Conservation (phyloP, 2,888 invertebrate species). For the Nemapogon koenigi region DNA sequence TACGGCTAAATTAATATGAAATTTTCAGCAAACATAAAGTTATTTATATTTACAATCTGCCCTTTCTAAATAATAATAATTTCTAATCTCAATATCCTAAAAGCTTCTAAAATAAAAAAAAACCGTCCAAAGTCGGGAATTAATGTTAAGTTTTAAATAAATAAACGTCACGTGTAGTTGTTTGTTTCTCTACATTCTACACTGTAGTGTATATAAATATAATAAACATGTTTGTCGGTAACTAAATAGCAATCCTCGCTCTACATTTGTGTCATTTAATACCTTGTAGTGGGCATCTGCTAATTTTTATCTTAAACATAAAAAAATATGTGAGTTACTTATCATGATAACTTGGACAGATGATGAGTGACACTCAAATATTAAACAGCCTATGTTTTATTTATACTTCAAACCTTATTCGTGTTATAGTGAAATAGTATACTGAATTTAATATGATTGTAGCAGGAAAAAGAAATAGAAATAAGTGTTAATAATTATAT, state of each 20-base stretch:
- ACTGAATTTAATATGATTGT: neutral
- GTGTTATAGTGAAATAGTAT: neutral
- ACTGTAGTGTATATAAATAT: no score
- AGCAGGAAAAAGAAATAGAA: neutral
- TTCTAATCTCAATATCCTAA: no score
- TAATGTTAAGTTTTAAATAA: no score
- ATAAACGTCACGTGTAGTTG: no score
- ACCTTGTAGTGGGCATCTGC: slow-evolving; percentile 33
- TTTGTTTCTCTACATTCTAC: no score
- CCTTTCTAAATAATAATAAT: no score
- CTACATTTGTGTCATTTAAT: slow-evolving; percentile 20
- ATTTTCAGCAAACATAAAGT: no score
- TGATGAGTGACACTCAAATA: slow-evolving; percentile 20
- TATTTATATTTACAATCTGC: no score
- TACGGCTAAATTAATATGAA: no score
- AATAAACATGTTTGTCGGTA: no score
- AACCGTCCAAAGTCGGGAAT: no score
- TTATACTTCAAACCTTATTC: neutral
- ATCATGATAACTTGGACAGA: slow-evolving; percentile 42
- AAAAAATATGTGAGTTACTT: slow-evolving; percentile 30
- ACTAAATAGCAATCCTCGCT: neutral
- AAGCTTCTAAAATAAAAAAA: no score
- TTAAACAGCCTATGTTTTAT: neutral
- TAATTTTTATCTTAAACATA: slow-evolving; percentile 56
- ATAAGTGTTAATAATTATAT: neutral